Percentiles rank a stretch among this genome's conserved stretches.
These are phyloP conservation scores for Synanthedon formicaeformis DNA, from an alignment of 2,888 invertebrate species.

Conservation along the genomic window DNA sequence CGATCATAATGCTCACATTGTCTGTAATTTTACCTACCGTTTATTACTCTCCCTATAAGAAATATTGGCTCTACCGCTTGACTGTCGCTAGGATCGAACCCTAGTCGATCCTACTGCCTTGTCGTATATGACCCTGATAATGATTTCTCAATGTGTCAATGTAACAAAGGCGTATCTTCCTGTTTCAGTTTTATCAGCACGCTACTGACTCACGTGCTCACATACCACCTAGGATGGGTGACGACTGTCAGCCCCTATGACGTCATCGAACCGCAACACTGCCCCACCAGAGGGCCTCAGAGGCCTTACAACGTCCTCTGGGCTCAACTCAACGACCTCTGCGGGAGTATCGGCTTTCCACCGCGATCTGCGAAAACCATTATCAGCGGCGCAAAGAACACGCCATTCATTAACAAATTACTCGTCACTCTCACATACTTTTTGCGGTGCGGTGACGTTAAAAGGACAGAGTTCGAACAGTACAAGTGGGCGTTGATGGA, in stretches of 20 bases:
- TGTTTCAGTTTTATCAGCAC: slow-evolving; percentile 89
- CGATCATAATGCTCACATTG: too few relatives aligned
- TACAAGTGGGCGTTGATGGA: slow-evolving; percentile 39
- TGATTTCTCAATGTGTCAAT: neutral
- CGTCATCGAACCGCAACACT: slow-evolving; percentile 33
- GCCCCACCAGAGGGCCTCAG: slow-evolving; percentile 15
- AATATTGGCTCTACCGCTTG: too few relatives aligned
- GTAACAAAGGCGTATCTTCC: slow-evolving; percentile 6
- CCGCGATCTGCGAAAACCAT: slow-evolving; percentile 83
- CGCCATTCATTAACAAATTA: slow-evolving; percentile 77
- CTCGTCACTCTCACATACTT: slow-evolving; percentile 88
- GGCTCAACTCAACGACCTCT: slow-evolving; percentile 89
- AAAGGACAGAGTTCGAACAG: slow-evolving; percentile 54
- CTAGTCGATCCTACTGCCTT: too few relatives aligned
- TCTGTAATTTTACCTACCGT: too few relatives aligned
- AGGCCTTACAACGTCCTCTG: slow-evolving; percentile 87
- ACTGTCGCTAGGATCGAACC: too few relatives aligned
- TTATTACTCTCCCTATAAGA: too few relatives aligned
- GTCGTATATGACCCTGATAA: neutral
- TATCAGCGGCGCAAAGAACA: slow-evolving; percentile 76
- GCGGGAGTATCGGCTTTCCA: slow-evolving; percentile 86
- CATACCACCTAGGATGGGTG: slow-evolving; percentile 93
- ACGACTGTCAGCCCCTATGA: slow-evolving; percentile 76
- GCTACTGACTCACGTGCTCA: slow-evolving; percentile 86
- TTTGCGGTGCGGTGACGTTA: slow-evolving; percentile 82